These are phyloP conservation scores for Phengaris arion DNA, from an alignment of 2,888 invertebrate species.

Conservation along the genomic window DNA sequence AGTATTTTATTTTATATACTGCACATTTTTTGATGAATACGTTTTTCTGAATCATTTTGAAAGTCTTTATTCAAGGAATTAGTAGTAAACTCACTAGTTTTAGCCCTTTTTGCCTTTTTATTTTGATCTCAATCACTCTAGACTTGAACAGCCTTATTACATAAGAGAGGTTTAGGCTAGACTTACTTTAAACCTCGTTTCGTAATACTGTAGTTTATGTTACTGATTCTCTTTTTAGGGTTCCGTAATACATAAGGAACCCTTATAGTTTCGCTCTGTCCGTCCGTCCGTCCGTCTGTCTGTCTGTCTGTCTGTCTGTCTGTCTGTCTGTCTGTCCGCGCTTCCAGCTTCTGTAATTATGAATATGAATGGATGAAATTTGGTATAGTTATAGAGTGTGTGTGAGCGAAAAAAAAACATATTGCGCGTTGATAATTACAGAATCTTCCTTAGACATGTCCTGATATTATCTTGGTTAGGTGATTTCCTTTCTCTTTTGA, in stretches of 20 bases:
- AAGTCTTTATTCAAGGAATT: neutral
- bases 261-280: too few species aligned
- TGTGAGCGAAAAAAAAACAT: too few species aligned
- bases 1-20: neutral
- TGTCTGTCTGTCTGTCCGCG: too few species aligned
- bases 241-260: too few species aligned
- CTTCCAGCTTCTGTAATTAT: too few species aligned
- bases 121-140: conserved; percentile 12
- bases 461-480: too few species aligned
- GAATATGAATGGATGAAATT: too few species aligned
- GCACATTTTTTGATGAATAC: neutral
- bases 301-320: too few species aligned
- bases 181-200: neutral
- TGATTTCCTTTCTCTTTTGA: neutral
- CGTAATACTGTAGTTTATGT: neutral
- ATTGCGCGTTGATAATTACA: too few species aligned
- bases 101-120: neutral
- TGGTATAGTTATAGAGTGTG: too few species aligned
- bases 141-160: neutral
- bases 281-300: too few species aligned
- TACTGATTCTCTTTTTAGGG: neutral
- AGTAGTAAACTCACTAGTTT: neutral
- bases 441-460: too few species aligned
- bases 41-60: neutral
- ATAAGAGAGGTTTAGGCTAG: neutral